Conservation (phyloP, 1,140 invertebrate genomes). For the Caerostris extrusa region DNA sequence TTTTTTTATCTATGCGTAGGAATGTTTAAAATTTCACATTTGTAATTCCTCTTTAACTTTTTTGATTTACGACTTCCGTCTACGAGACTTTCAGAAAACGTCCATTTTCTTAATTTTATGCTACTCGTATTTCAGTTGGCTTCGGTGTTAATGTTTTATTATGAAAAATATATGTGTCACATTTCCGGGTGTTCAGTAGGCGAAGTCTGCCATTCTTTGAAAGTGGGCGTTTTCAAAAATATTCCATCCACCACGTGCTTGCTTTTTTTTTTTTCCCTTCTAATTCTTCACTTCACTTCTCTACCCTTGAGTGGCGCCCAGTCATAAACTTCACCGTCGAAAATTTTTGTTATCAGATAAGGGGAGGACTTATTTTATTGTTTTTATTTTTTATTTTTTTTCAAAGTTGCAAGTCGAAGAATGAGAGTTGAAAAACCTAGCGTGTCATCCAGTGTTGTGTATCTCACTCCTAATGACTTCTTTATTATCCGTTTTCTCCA, state of each 20-base stretch:
- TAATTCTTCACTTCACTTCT: no score
- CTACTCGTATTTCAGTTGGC: neutral
- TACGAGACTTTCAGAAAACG: neutral
- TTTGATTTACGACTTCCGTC: neutral
- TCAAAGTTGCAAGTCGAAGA: neutral
- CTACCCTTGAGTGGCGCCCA: neutral
- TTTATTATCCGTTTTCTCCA: neutral
- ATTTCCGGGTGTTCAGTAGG: neutral
- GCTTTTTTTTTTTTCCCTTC: neutral
- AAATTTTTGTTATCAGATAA: constrained; percentile 31
- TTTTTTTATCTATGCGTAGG: no score
- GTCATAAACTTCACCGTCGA: constrained; percentile 21
- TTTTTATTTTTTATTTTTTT: neutral
- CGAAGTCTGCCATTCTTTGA: neutral
- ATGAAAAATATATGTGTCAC: neutral
- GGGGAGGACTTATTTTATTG: neutral
- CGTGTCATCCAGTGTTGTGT: neutral
- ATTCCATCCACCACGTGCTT: constrained; percentile 50
- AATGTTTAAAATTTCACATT: neutral
- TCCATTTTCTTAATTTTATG: neutral
- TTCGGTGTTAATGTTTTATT: neutral
- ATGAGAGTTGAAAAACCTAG: neutral
- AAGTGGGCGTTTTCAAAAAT: constrained; percentile 39
- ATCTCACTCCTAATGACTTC: neutral
- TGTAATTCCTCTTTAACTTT: neutral